Conservation (phyloP, 2,113 vertebrate genomes). For the Gadus macrocephalus region DNA sequence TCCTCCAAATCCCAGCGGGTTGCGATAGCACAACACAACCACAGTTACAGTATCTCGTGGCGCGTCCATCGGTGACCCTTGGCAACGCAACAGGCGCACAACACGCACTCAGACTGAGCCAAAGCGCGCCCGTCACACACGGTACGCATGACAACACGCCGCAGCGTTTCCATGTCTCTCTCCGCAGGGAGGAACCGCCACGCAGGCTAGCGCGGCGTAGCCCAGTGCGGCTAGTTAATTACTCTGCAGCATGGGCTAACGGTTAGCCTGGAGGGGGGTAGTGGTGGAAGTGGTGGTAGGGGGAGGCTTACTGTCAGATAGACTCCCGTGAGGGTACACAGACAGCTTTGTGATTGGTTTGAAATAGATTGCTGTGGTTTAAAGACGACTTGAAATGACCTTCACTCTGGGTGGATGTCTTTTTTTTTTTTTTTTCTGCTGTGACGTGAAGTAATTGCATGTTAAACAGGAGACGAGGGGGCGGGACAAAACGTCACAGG, state of each 20-base stretch:
- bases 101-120: conserved; percentile 11
- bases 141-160: too few relatives aligned
- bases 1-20: too few relatives aligned
- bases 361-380: background rate
- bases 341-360: background rate
- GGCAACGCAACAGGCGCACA: conserved; percentile 27
- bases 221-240: conserved; percentile 6
- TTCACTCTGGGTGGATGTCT: too few relatives aligned
- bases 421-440: too few relatives aligned
- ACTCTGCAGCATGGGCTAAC: too few relatives aligned
- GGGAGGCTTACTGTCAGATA: conserved; percentile 2
- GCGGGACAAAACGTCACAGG: too few relatives aligned
- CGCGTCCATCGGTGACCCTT: conserved; percentile 36
- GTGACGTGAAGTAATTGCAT: too few relatives aligned
- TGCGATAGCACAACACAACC: too few relatives aligned
- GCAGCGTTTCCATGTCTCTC: conserved; percentile 29
- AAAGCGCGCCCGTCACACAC: conserved; percentile 9
- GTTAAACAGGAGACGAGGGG: too few relatives aligned
- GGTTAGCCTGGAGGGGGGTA: too few relatives aligned
- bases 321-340: background rate
- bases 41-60: too few relatives aligned
- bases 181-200: conserved; percentile 45
- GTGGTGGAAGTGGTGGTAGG: too few relatives aligned
- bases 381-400: background rate
- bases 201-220: conserved; percentile 47